phyloP scores from a whole-genome alignment of 2,797 vertebrate genomes.

The Vireo griseus region DNA sequence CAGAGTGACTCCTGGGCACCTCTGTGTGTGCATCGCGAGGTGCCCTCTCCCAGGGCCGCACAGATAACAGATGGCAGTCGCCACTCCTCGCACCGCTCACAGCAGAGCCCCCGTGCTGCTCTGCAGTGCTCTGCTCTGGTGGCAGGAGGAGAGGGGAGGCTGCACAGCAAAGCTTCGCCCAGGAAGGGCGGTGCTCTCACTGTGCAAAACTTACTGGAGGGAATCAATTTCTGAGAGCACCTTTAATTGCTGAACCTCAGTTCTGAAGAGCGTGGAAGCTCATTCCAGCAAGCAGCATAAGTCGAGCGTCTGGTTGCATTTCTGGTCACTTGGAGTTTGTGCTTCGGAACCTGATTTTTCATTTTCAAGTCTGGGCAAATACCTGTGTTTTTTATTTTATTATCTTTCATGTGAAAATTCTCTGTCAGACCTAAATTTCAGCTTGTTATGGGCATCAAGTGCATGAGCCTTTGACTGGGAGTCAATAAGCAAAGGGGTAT shows the following conservation, averaged over 20 bases:
- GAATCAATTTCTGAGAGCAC: neutral
- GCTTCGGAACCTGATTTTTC: neutral
- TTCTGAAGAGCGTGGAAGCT: neutral
- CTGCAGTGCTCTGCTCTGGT: neutral
- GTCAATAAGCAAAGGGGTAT: neutral
- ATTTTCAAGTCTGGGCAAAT: neutral
- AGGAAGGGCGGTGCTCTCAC: neutral
- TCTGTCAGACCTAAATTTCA: neutral
- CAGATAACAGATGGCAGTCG: slow-evolving; percentile 19
- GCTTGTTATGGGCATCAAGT: neutral
- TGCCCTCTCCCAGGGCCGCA: neutral
- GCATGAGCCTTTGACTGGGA: neutral
- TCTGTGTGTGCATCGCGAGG: neutral
- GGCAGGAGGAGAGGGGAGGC: neutral
- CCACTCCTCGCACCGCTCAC: neutral
- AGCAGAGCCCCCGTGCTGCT: neutral
- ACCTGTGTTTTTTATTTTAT: neutral
- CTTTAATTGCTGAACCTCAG: neutral
- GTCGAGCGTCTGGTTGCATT: neutral
- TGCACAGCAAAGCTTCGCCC: rapidly evolving
- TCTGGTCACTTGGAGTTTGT: neutral
- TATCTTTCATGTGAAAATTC: neutral
- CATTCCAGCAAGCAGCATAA: neutral
- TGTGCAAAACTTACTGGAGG: neutral
- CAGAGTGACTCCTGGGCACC: neutral